These are phyloP conservation scores for Propithecus perrieri DNA, from an alignment of 2,797 vertebrate species.

Conservation along the genomic window DNA sequence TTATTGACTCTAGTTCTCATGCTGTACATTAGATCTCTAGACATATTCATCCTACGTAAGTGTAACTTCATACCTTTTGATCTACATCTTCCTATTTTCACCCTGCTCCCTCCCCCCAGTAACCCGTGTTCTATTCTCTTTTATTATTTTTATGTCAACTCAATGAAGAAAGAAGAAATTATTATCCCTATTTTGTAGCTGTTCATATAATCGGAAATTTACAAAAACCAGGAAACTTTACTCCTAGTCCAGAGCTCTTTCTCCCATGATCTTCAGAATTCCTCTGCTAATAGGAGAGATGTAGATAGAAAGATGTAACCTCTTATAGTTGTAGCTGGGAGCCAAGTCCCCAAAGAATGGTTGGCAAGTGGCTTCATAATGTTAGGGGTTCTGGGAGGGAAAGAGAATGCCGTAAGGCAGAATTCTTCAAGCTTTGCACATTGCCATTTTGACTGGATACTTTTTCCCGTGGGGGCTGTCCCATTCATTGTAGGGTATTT, in stretches of 20 bases:
- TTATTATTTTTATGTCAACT: neutral
- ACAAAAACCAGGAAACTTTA: neutral
- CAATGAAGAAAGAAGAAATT: slow-evolving; percentile 3
- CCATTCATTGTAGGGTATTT: neutral
- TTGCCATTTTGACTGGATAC: neutral
- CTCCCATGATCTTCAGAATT: neutral
- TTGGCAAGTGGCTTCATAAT: neutral
- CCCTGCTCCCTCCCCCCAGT: fast-evolving
- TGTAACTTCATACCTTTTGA: neutral
- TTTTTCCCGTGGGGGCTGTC: neutral
- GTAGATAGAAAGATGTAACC: neutral
- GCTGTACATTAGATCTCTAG: neutral
- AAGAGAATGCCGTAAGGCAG: neutral
- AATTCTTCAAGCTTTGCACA: neutral
- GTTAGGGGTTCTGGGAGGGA: neutral
- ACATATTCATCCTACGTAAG: neutral
- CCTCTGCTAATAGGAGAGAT: neutral
- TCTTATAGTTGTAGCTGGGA: neutral
- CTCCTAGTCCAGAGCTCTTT: neutral
- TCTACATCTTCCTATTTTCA: neutral
- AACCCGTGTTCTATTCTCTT: neutral
- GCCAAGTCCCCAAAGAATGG: neutral
- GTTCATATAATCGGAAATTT: neutral
- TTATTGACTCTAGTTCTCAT: neutral
- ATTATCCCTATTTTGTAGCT: neutral